phyloP scores from a whole-genome alignment of 2,888 invertebrate species.

The Hoplodrina blanda region DNA sequence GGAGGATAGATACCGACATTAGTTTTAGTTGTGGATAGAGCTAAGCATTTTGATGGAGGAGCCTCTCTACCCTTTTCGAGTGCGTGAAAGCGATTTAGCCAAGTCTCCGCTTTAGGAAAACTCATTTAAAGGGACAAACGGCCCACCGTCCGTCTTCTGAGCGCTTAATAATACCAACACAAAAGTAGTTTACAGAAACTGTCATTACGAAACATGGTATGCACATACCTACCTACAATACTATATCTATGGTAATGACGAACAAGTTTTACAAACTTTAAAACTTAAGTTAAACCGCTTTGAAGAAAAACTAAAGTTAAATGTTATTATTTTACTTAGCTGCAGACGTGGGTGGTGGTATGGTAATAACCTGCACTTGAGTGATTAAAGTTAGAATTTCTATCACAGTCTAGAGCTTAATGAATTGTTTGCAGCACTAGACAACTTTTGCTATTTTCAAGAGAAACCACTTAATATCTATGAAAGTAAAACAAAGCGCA shows the following conservation, averaged over 20 bases:
- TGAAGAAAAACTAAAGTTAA: slow-evolving; percentile 14
- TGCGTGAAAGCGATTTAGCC: slow-evolving; percentile 55
- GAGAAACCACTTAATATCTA: slow-evolving; percentile 36
- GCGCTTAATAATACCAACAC: slow-evolving; percentile 50
- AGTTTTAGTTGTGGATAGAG: slow-evolving; percentile 41
- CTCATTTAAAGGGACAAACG: slow-evolving; percentile 60
- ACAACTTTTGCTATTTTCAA: slow-evolving; percentile 37
- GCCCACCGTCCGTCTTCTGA: slow-evolving; percentile 41
- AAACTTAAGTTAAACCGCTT: not conserved
- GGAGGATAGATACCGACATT: slow-evolving; percentile 28
- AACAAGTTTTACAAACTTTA: slow-evolving; percentile 8
- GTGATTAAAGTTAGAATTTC: slow-evolving; percentile 34
- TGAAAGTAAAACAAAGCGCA: slow-evolving; percentile 23
- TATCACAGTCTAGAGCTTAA: slow-evolving; percentile 40
- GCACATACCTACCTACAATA: not conserved
- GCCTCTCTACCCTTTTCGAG: slow-evolving; percentile 48
- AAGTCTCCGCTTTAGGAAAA: slow-evolving; percentile 52
- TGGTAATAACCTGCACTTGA: slow-evolving; percentile 42
- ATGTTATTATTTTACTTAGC: slow-evolving; percentile 16
- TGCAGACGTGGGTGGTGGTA: slow-evolving; percentile 23
- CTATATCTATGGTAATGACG: slow-evolving; percentile 12
- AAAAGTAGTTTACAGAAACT: slow-evolving; percentile 39
- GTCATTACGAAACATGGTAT: slow-evolving; percentile 19
- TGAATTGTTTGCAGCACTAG: slow-evolving; percentile 39
- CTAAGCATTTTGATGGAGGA: slow-evolving; percentile 54